Evolutionary conservation across 2,888 invertebrate species (phyloP).

Genomic region (Philonicus albiceps): DNA sequence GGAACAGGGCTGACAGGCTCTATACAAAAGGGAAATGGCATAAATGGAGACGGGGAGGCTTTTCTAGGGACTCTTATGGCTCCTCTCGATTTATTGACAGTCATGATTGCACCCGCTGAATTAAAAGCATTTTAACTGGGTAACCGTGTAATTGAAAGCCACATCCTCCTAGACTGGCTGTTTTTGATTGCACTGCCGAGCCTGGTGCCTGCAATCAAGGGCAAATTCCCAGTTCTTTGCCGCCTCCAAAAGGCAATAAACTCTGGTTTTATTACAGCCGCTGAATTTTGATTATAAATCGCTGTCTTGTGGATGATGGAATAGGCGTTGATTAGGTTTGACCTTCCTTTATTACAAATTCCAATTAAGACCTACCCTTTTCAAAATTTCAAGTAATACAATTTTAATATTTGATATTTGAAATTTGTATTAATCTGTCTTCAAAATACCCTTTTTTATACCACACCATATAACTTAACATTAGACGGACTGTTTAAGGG

Average conservation of each 20-base stretch:
- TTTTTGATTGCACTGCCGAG: background rate
- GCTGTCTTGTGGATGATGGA: background rate
- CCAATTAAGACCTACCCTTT: too few relatives aligned
- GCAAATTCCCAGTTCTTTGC: background rate
- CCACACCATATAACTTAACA: too few relatives aligned
- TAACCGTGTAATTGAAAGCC: background rate
- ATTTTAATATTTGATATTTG: too few relatives aligned
- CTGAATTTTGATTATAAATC: background rate
- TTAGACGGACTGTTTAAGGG: too few relatives aligned
- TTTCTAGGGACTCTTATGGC: background rate
- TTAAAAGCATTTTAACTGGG: background rate
- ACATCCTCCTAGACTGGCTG: background rate
- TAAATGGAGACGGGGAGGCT: background rate
- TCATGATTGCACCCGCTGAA: background rate
- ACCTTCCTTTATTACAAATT: background rate
- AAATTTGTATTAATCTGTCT: too few relatives aligned
- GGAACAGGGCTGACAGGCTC: background rate
- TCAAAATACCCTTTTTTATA: too few relatives aligned
- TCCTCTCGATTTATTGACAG: background rate
- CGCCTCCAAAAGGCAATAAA: background rate
- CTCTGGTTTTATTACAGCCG: background rate
- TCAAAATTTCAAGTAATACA: too few relatives aligned
- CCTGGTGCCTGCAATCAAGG: background rate
- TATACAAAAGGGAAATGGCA: background rate
- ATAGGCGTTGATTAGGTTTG: background rate